Conservation (phyloP, 2,113 vertebrate species). For the Myotis brandtii region DNA sequence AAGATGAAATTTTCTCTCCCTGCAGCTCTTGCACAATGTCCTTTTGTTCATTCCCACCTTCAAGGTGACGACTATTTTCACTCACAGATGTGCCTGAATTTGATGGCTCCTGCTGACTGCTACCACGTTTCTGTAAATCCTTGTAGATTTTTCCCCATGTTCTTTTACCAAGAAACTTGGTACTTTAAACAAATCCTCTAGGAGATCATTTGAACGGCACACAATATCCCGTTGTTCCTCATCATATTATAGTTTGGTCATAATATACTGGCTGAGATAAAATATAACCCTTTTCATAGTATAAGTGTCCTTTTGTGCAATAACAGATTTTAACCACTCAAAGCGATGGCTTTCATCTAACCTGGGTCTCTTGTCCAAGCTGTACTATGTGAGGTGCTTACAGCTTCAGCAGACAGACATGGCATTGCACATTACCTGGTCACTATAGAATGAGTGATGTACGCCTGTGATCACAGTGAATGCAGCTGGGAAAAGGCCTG, state of each 20-base stretch:
- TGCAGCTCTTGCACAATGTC: conserved; percentile 77
- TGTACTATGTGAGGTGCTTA: conserved; percentile 84
- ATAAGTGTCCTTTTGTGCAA: conserved; percentile 92
- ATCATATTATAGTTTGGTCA: conserved; percentile 96
- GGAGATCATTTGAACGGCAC: conserved; percentile 95
- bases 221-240: conserved; percentile 97
- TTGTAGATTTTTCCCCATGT: conserved; percentile 92
- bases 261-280: conserved; percentile 98
- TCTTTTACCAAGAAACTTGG: conserved; percentile 98
- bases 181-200: conserved; percentile 94
- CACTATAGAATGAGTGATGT: too few relatives aligned
- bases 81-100: conserved; percentile 74
- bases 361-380: conserved; percentile 90
- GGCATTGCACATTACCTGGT: conserved; percentile 84
- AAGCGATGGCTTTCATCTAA: conserved; percentile 90
- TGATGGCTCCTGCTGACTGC: conserved; percentile 88
- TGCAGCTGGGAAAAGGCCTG: not conserved
- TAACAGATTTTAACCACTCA: conserved; percentile 89
- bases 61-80: conserved; percentile 80
- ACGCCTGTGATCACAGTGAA: too few relatives aligned
- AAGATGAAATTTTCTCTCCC: conserved; percentile 84
- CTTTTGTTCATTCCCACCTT: conserved; percentile 84
- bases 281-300: conserved; percentile 97
- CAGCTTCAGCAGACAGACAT: conserved; percentile 89
- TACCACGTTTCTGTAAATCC: conserved; percentile 96